Base-by-base conservation (phyloP, 2,888 invertebrate species). In the Conops quadrifasciatus region DNA sequence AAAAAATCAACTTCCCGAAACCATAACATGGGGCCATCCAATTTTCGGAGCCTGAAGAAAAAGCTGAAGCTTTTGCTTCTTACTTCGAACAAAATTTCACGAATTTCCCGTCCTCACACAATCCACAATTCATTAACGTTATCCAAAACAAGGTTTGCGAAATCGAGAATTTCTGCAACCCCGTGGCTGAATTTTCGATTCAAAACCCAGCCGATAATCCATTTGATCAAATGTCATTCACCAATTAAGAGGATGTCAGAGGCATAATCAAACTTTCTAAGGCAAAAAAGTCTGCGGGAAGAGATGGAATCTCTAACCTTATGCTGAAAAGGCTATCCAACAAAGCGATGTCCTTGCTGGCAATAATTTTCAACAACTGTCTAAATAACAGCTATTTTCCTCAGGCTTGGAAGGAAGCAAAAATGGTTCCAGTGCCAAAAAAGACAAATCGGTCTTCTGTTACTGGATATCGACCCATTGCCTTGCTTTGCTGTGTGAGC, bases 331-430 rank as follows among this genome's bases (percentile, higher is more conserved):
- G 19, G 15, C 30, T 59, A 13, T 53, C 70, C n/a, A 49, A 53
- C 11, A 15, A n/a, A 2, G 56, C 64, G 15, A 16, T 58, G 0
- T 56, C 4, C 5, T 43, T 70, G 15, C n/a, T 70, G 28, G 36
- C 65, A 21, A 24, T 56, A n/a, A 24, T 70, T 26, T 70, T 65
- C 21, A 70, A 64, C 45, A 70, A 70, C 9, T 70, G 65, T 26
- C 15, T 70, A 7, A 67, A 67, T 19, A 67, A 67, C 47, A 56
- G 43, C 5, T 67, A 67, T 15, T 67, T 67, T 26, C 64, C 58
- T 63, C 15, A 5, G 36, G n/a, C 28, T 2, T 71, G 71, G 53
- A 60, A 71, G 45, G 16, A 19, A 9, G 51, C 51, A n/a, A 67
- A 65, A 71, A 49, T 66, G 15, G 11, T 66, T 1, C 67, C 67